These are phyloP conservation scores for Enteromius treurensis DNA, from an alignment of 2,797 vertebrate species.

Conservation along the genomic window DNA sequence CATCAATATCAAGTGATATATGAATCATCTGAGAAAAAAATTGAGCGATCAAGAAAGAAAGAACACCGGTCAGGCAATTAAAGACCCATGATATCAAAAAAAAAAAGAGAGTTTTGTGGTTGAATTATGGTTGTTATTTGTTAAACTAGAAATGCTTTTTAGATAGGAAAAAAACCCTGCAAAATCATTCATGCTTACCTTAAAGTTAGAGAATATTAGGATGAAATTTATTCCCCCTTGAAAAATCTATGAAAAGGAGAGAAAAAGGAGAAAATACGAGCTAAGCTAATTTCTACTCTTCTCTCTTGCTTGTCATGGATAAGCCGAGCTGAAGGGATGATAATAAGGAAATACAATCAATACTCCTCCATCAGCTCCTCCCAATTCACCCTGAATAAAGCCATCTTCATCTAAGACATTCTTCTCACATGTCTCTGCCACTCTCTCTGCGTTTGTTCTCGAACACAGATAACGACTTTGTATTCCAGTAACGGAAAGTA, in stretches of 20 bases:
- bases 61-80: conserved; percentile 11
- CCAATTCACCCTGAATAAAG: conserved; percentile 28
- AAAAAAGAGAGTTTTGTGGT: background rate
- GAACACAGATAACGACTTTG: background rate
- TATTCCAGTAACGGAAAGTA: background rate
- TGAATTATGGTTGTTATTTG: background rate
- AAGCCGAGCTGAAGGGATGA: conserved; percentile 50
- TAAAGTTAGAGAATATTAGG: conserved; percentile 5
- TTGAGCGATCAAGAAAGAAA: conserved; percentile 16
- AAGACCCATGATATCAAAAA: background rate
- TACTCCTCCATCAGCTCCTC: conserved; percentile 33
- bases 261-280: conserved; percentile 21
- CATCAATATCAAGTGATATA: conserved; percentile 54
- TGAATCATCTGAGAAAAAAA: conserved; percentile 51
- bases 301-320: conserved; percentile 50
- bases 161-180: background rate
- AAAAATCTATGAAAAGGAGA: conserved; percentile 26
- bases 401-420: conserved; percentile 27
- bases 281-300: conserved; percentile 27
- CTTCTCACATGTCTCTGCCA: conserved; percentile 1
- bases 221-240: background rate
- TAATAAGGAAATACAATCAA: conserved; percentile 55
- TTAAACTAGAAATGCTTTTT: background rate
- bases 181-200: conserved; percentile 8
- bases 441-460: conserved; percentile 21